Evolutionary conservation across 2,797 vertebrate genomes (phyloP).

Genomic region (Fratercula arctica): DNA sequence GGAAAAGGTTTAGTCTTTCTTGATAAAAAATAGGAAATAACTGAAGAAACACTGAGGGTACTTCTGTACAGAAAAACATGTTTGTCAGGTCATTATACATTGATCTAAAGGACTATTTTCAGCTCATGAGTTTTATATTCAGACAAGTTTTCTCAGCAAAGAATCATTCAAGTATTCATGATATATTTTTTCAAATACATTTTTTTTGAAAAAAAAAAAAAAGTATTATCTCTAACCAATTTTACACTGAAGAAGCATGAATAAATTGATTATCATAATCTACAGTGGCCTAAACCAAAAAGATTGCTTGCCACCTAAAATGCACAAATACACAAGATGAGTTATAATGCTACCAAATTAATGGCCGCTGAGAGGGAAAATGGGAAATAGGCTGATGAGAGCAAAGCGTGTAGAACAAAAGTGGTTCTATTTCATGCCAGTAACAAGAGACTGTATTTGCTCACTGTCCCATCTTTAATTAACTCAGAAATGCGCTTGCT

Average conservation of each 20-base stretch:
- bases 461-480: not conserved
- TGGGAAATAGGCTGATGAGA: not conserved
- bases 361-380: not conserved
- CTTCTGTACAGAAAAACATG: not conserved
- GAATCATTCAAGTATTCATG: not conserved
- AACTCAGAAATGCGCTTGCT: not conserved
- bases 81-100: not conserved
- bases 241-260: not conserved
- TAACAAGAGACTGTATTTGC: not conserved
- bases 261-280: not conserved
- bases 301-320: not conserved
- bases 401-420: not conserved
- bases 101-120: not conserved
- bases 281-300: not conserved
- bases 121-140: not conserved
- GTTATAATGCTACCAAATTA: not conserved
- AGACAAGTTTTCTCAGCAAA: not conserved
- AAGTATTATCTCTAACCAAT: not conserved
- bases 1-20: not conserved
- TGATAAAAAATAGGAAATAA: not conserved
- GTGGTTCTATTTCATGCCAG: not conserved
- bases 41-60: not conserved
- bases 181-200: not conserved
- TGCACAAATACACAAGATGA: not conserved
- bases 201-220: not conserved